A percentile compares a stretch with the other conserved stretches of the same genome.
These are phyloP conservation scores for Cyphomyrus plagiostoma DNA, from an alignment of 2,113 vertebrate species.

Conservation along the genomic window DNA sequence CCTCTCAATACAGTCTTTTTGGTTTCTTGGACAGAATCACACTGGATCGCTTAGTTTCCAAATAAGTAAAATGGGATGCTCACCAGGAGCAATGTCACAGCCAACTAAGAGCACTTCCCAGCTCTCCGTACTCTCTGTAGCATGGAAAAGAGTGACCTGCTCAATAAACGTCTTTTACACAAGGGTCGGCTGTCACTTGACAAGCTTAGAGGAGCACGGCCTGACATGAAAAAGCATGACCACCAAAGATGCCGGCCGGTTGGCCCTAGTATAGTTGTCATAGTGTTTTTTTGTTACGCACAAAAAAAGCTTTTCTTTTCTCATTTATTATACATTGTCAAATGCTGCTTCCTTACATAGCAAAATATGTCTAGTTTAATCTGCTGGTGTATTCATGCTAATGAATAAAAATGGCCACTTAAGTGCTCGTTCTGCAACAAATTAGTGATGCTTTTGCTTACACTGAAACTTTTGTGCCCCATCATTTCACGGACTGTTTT, in stretches of 20 bases:
- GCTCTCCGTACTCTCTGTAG: slow-evolving; percentile 48
- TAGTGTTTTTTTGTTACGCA: slow-evolving; percentile 10
- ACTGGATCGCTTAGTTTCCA: slow-evolving; percentile 57
- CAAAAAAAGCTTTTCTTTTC: slow-evolving; percentile 15
- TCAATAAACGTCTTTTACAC: slow-evolving; percentile 64
- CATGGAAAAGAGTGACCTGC: slow-evolving; percentile 64
- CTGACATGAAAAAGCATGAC: slow-evolving; percentile 57
- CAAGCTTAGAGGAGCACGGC: slow-evolving; percentile 57
- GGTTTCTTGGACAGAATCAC: slow-evolving; percentile 41
- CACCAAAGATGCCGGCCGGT: slow-evolving; percentile 66
- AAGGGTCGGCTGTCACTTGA: slow-evolving; percentile 71
- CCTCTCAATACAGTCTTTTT: slow-evolving; percentile 34
- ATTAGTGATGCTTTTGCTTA: not conserved
- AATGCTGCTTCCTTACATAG: not conserved
- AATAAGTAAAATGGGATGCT: slow-evolving; percentile 58
- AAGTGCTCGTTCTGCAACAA: not conserved
- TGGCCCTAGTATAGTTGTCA: slow-evolving; percentile 30
- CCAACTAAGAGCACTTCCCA: slow-evolving; percentile 44
- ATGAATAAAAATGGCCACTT: not conserved
- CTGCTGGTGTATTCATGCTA: not conserved
- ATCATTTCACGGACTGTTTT: not conserved
- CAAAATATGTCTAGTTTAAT: not conserved
- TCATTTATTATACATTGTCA: not conserved
- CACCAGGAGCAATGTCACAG: slow-evolving; percentile 45
- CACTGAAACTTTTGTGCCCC: not conserved